phyloP scores from a whole-genome alignment of 2,113 vertebrate genomes.

The Epinephelus moara region DNA sequence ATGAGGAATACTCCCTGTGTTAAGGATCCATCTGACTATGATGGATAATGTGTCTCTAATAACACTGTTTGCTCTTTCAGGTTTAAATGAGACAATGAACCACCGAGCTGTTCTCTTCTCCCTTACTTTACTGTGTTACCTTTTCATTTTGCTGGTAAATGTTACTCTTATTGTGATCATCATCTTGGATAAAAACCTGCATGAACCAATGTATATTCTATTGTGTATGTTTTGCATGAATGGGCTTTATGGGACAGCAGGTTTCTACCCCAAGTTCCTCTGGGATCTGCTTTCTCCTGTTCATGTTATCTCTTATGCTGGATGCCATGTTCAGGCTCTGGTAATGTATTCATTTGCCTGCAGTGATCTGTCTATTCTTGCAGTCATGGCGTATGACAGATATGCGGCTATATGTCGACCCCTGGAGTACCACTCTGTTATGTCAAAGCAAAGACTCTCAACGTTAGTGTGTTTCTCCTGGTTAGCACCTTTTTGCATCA shows the following conservation, averaged over 20 bases:
- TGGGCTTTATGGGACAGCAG: constrained; percentile 57
- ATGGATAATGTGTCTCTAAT: constrained; percentile 39
- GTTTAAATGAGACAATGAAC: constrained; percentile 37
- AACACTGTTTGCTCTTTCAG: constrained; percentile 47
- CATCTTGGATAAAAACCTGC: constrained; percentile 54
- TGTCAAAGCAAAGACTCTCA: constrained; percentile 41
- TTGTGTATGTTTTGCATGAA: constrained; percentile 63
- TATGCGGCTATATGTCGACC: constrained; percentile 70
- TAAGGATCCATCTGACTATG: not conserved
- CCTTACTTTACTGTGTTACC: constrained; percentile 55
- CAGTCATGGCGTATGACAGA: constrained; percentile 64
- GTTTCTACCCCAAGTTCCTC: constrained; percentile 67
- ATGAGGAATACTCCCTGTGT: not conserved
- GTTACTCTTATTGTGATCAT: constrained; percentile 48
- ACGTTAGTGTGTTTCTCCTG: constrained; percentile 42
- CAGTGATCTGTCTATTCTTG: constrained; percentile 56
- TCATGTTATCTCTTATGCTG: constrained; percentile 56
- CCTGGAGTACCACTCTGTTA: constrained; percentile 55
- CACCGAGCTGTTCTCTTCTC: constrained; percentile 21
- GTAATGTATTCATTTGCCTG: constrained; percentile 45
- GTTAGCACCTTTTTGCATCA: constrained; percentile 22
- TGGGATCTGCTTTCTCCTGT: constrained; percentile 52
- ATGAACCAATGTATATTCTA: constrained; percentile 72
- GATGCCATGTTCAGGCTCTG: constrained; percentile 57
- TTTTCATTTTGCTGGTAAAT: constrained; percentile 44